phyloP scores from a whole-genome alignment of 2,797 vertebrate species.

The Acrocephalus scirpaceus region DNA sequence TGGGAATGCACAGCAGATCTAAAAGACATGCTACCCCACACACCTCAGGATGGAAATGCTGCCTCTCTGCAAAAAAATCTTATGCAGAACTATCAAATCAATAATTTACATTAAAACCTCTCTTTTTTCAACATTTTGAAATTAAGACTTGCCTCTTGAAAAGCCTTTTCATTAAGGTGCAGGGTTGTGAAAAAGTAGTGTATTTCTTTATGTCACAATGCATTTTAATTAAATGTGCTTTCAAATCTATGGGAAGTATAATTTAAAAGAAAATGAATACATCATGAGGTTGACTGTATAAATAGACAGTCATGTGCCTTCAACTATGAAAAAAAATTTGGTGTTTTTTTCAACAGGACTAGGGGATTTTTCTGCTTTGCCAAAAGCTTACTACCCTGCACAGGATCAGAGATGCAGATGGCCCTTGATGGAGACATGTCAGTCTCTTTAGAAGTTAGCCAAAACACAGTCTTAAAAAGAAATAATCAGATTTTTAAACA shows the following conservation, averaged over 20 bases:
- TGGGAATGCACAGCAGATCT: not conserved
- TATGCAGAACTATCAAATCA: not conserved
- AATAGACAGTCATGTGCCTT: not conserved
- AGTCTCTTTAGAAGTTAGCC: not conserved
- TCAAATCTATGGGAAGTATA: not conserved
- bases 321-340: not conserved
- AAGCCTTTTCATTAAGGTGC: not conserved
- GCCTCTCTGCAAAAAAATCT: not conserved
- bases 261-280: not conserved
- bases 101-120: not conserved
- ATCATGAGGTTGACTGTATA: not conserved
- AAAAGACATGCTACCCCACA: not conserved
- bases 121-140: not conserved
- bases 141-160: not conserved
- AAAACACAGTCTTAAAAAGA: not conserved
- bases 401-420: not conserved
- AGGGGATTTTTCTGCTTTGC: not conserved
- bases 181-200: not conserved
- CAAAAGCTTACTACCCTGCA: not conserved
- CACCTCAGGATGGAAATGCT: not conserved
- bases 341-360: not conserved
- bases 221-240: not conserved
- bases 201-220: not conserved
- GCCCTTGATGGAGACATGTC: not conserved
- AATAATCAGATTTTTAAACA: not conserved